Conservation (phyloP, 2,888 invertebrate genomes). For the Tinea pellionella region DNA sequence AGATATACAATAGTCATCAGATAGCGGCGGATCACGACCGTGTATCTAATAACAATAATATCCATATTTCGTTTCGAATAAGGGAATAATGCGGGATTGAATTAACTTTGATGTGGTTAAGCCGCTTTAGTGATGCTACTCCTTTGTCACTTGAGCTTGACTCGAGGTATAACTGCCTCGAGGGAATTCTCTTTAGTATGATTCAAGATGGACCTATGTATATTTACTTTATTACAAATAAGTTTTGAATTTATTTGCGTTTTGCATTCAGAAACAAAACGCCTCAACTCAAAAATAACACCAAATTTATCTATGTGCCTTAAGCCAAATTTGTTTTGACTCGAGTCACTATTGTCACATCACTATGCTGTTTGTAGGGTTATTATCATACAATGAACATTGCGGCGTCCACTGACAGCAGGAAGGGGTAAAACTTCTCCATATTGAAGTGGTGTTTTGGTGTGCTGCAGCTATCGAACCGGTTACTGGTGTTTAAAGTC, state of each 20-base stretch:
- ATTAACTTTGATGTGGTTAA: constrained; percentile 26
- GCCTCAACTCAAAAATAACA: too few species aligned
- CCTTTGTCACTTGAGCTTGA: too few species aligned
- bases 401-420: constrained; percentile 25
- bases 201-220: too few species aligned
- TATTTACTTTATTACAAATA: too few species aligned
- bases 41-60: constrained; percentile 58
- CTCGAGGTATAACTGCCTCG: too few species aligned
- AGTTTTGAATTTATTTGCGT: too few species aligned
- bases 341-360: too few species aligned
- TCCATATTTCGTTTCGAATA: constrained; percentile 60
- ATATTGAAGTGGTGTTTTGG: constrained; percentile 4
- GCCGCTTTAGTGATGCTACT: constrained; percentile 16
- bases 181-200: too few species aligned
- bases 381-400: constrained; percentile 67
- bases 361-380: background rate
- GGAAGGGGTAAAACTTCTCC: background rate
- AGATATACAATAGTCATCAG: constrained; percentile 31
- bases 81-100: constrained; percentile 49
- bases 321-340: too few species aligned
- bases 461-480: background rate
- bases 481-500: background rate
- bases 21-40: constrained; percentile 40
- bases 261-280: too few species aligned
- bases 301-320: too few species aligned